Base-by-base conservation (phyloP, 2,113 vertebrate genomes). In the Diadophis punctatus region DNA sequence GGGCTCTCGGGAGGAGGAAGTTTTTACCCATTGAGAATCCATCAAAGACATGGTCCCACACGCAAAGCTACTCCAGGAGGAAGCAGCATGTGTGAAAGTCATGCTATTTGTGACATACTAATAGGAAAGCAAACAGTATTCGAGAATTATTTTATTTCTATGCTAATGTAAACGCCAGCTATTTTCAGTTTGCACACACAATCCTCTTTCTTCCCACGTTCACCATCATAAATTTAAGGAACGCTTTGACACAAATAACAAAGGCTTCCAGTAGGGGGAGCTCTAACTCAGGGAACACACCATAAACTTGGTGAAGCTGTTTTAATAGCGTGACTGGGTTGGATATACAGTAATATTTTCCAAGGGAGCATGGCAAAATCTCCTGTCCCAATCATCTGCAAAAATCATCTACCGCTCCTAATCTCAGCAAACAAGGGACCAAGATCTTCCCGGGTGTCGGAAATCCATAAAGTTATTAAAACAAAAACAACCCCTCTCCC, bases 381-480 rank as follows among this genome's bases (percentile, higher is more conserved):
- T 96, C 92, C 98, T 96, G 96, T 98, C 98, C 98, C 98, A 98
- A 97, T 98, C 97, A 52, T 98, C 98, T 12, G 98, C 98, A 95
- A 98, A 98, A 96, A 93, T n/a, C n/a, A n/a, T n/a, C 98, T 98
- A 80, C 98, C 98, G n/a, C 98, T 98, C 98, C 98, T 98, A 91
- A 98, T 98, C 95, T 98, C 98, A 8, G 98, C 98, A 97, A 98
- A 98, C 87, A 98, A 96, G 94, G 98, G 98, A 30, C 30, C 97
- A 97, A 98, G 97, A 93, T 98, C 98, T 95, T 98, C 98, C 98
- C 97, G 98, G 0, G 98, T 88, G 98, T 98, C 98, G 98, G 93
- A 63, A 23, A 53, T 46, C 22, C n/a, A 93, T 39, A 34, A 85
- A 39, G 2, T 39, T 56, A 46, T 48, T 55, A 86, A 34, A 89